phyloP scores from a whole-genome alignment of 1,140 invertebrate genomes.

The Globodera rostochiensis region DNA sequence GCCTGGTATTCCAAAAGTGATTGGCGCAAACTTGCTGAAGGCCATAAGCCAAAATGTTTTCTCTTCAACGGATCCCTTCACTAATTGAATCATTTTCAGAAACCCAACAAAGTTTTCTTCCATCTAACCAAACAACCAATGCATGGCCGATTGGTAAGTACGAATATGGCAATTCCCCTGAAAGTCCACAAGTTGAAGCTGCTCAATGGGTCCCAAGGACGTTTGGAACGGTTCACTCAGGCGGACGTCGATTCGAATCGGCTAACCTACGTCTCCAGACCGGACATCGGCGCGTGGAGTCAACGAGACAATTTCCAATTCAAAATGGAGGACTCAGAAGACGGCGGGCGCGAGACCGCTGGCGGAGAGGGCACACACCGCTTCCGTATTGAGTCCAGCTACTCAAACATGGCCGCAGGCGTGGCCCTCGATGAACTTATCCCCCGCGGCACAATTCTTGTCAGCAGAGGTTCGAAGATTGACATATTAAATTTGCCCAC shows the following conservation, averaged over 20 bases:
- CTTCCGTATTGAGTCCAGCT: slow-evolving; percentile 57
- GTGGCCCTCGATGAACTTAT: slow-evolving; percentile 36
- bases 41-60: not conserved
- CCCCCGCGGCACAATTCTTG: not conserved
- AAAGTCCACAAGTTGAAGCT: not conserved
- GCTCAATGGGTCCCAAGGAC: slow-evolving; percentile 25
- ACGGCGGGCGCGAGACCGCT: not conserved
- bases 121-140: slow-evolving; percentile 50
- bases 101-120: slow-evolving; percentile 54
- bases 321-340: slow-evolving; percentile 29
- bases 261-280: slow-evolving; percentile 39
- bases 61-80: not conserved
- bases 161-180: too few relatives aligned
- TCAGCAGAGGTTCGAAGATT: slow-evolving; percentile 14
- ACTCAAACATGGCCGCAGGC: slow-evolving; percentile 37
- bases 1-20: slow-evolving; percentile 49
- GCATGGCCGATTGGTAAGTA: slow-evolving; percentile 49
- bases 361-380: slow-evolving; percentile 43
- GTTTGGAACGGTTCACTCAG: slow-evolving; percentile 53
- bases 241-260: slow-evolving; percentile 46
- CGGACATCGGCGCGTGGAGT: slow-evolving; percentile 50
- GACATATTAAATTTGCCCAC: not conserved
- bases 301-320: slow-evolving; percentile 57
- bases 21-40: slow-evolving; percentile 53
- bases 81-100: not conserved